Base-by-base conservation (phyloP, 2,113 vertebrate genomes). In the Cettia cetti region DNA sequence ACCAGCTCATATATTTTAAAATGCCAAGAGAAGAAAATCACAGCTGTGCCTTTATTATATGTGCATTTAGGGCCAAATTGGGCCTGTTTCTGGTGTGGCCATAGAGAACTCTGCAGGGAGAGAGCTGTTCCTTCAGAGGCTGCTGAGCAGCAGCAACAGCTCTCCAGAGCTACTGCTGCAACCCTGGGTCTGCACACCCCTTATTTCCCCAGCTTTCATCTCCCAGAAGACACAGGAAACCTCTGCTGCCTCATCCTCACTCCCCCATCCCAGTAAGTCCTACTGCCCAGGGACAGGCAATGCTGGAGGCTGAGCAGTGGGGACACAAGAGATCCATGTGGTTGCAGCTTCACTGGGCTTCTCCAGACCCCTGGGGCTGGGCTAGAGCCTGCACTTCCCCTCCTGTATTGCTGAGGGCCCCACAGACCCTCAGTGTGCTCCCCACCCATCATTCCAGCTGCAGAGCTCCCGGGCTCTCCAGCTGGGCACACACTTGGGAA, bases 41-140 rank as follows among this genome's bases (percentile, higher is more conserved):
- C 93, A 95, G 82, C 94, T 95, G 91, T 69, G 59, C 40, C 86
- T 92, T 70, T 76, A 33, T 80, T 88, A 33, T 18, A 50, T 31
- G 37, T 59, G 50, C 20, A 52, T 74, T 91, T 82, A 64, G 56
- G 87, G 82, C 78, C 79, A 93, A 88, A 77, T 28, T 37, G 30
- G 70, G 71, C 63, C 87, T 92, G 42, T 54, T 91, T 87, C 89
- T 96, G 89, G 79, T 63, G 28, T 59, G 90, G 89, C 60, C 14
- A 1, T 35, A 44, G 56, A 91, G 47, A 89, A 23, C 3, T 1
- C 64, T 4, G 3, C 71, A 77, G 82, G 79, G 82, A 92, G 70
- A 69, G 31, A 26, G 30, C 27, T 95, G 75, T 7, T 95, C 68
- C 39, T 86, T 86, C 59, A 39, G n/a, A 89, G 27, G 33, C 63